Conservation (phyloP, 30 jellyfish, hydroid and myxozoan species). For the Clytia hemisphaerica region DNA sequence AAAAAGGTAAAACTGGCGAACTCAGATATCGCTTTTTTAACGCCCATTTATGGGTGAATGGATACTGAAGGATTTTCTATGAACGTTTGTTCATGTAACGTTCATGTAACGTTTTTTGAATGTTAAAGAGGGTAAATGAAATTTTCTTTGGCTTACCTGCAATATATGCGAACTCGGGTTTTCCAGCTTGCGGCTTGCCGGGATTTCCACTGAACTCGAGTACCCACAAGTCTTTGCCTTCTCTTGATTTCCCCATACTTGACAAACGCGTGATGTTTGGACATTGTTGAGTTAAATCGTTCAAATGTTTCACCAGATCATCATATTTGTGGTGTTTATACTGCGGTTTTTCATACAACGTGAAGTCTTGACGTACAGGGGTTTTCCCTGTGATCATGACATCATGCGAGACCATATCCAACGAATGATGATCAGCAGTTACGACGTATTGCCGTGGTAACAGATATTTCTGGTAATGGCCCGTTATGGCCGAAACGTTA, state of each 20-base stretch:
- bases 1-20: too few species aligned
- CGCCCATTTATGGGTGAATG: background rate
- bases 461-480: slow-evolving; percentile 69
- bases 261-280: slow-evolving; percentile 66
- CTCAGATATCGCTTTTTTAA: too few species aligned
- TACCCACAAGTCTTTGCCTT: slow-evolving; percentile 81
- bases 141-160: slow-evolving; percentile 80
- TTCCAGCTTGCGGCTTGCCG: slow-evolving; percentile 94
- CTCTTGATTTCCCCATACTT: slow-evolving; percentile 80
- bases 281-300: slow-evolving; percentile 37
- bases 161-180: slow-evolving; percentile 74
- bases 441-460: slow-evolving; percentile 73
- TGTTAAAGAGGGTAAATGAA: background rate
- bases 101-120: background rate
- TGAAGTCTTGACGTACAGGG: slow-evolving; percentile 49
- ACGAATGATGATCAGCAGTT: slow-evolving; percentile 54
- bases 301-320: slow-evolving; percentile 35
- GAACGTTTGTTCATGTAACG: background rate
- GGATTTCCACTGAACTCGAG: slow-evolving; percentile 82
- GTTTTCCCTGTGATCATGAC: background rate
- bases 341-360: slow-evolving; percentile 1
- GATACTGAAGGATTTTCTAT: background rate
- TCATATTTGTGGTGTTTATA: slow-evolving; percentile 39
- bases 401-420: slow-evolving; percentile 22
- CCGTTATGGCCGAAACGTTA: slow-evolving; percentile 41